Percentiles rank a stretch among this genome's conserved stretches.
Conservation (phyloP, 2,113 vertebrate species). For the Naja naja region DNA sequence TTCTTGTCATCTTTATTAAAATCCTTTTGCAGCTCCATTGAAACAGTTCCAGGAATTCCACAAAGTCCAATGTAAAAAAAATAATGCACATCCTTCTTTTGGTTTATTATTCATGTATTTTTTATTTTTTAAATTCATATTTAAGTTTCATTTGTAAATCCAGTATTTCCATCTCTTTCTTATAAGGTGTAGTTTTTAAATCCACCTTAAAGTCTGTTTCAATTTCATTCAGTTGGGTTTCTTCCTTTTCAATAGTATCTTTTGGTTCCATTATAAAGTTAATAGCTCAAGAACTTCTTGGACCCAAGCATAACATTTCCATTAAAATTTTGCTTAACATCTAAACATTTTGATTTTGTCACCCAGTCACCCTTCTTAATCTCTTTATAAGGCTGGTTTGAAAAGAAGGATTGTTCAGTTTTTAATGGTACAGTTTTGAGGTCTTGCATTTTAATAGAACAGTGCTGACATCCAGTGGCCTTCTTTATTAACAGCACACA, state of each 20-base stretch:
- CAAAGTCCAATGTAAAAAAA: not conserved
- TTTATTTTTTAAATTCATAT: not conserved
- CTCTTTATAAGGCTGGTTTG: not conserved
- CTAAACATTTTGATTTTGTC: not conserved
- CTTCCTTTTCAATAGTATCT: not conserved
- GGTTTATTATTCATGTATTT: not conserved
- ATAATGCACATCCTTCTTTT: not conserved
- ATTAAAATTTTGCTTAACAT: not conserved
- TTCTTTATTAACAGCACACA: conserved; percentile 11
- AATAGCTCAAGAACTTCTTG: not conserved
- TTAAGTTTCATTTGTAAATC: not conserved
- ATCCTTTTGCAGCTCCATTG: not conserved
- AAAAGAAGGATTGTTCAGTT: not conserved
- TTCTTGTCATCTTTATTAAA: not conserved
- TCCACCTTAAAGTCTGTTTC: not conserved
- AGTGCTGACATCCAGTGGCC: conserved; percentile 51
- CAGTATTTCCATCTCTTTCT: not conserved
- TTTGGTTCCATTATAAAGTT: not conserved
- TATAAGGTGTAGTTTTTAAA: not conserved
- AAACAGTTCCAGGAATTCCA: not conserved
- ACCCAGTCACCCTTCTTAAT: not conserved
- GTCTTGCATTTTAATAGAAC: not conserved
- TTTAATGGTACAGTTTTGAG: not conserved
- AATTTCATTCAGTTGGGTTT: not conserved
- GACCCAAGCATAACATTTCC: not conserved